Conservation (phyloP, 2,888 invertebrate genomes). For the Aethes cnicana region DNA sequence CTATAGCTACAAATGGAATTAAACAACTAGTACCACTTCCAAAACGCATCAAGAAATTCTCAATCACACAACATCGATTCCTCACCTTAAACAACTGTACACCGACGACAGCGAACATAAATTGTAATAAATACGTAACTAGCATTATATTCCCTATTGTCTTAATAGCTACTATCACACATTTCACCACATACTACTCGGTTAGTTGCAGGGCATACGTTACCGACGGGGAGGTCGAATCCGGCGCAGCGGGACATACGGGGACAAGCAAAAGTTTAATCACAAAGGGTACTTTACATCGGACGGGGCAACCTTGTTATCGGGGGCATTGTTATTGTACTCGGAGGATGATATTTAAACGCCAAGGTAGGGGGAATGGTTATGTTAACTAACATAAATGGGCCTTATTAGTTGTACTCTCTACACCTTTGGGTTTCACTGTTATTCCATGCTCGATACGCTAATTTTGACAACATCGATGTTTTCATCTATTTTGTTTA, state of each 20-base stretch:
- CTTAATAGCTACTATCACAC: conserved; percentile 99
- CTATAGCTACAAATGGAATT: too few relatives aligned
- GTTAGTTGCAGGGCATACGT: conserved; percentile 70
- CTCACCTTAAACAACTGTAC: conserved; percentile 99
- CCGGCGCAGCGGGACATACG: conserved; percentile 75
- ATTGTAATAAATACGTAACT: conserved; percentile 99
- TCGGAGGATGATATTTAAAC: conserved; percentile 48
- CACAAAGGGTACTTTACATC: conserved; percentile 44
- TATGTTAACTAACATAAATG: conserved; percentile 48
- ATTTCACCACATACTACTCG: conserved; percentile 98
- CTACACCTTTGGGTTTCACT: conserved; percentile 77
- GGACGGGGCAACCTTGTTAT: conserved; percentile 31
- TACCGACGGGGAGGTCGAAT: conserved; percentile 65
- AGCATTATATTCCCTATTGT: conserved; percentile 99
- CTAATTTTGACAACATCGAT: conserved; percentile 50
- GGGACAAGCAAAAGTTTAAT: conserved; percentile 78
- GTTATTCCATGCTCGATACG: conserved; percentile 50
- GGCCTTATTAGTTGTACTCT: conserved; percentile 53
- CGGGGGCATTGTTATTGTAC: conserved; percentile 29
- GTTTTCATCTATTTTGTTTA: conserved; percentile 7
- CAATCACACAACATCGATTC: conserved; percentile 1
- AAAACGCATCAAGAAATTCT: conserved; percentile 9
- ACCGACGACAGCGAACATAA: conserved; percentile 99
- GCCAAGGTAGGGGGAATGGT: conserved; percentile 79
- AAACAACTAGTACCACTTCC: too few relatives aligned